Percentiles rank a stretch among this genome's conserved stretches.
These are phyloP conservation scores for Pollenia griseotomentosa DNA, from an alignment of 2,888 invertebrate species.

Conservation along the genomic window DNA sequence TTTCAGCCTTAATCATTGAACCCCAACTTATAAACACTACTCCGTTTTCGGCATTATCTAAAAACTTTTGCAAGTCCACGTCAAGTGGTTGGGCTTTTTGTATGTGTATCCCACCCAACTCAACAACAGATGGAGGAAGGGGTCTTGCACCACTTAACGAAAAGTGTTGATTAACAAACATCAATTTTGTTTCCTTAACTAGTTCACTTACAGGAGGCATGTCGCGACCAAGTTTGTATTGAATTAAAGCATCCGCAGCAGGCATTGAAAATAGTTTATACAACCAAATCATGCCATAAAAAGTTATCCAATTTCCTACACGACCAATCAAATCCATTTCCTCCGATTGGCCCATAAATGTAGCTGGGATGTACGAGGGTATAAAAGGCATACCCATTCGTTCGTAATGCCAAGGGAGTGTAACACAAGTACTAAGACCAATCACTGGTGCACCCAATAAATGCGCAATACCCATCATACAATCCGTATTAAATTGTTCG, in stretches of 20 bases:
- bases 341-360: conserved; percentile 85
- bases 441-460: conserved; percentile 87
- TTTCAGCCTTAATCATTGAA: conserved; percentile 87
- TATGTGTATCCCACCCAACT: conserved; percentile 86
- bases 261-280: conserved; percentile 80
- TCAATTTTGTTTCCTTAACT: conserved; percentile 82
- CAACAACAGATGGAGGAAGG: conserved; percentile 84
- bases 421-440: conserved; percentile 84
- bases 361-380: conserved; percentile 86
- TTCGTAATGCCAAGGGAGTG: conserved; percentile 87
- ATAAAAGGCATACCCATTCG: conserved; percentile 87
- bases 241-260: conserved; percentile 78
- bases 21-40: conserved; percentile 90
- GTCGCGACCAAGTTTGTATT: conserved; percentile 81
- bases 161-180: conserved; percentile 86
- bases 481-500: conserved; percentile 90
- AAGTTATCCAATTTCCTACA: conserved; percentile 84
- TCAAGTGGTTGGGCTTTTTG: conserved; percentile 81
- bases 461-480: conserved; percentile 88
- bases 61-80: conserved; percentile 86
- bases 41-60: conserved; percentile 87
- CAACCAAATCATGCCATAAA: conserved; percentile 77
- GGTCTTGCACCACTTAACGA: conserved; percentile 85
- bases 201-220: conserved; percentile 85
- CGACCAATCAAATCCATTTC: conserved; percentile 84